Percentiles rank a stretch among this genome's conserved stretches.
These are phyloP conservation scores for Sarcophaga rosellei DNA, from an alignment of 2,888 invertebrate genomes.

Conservation along the genomic window DNA sequence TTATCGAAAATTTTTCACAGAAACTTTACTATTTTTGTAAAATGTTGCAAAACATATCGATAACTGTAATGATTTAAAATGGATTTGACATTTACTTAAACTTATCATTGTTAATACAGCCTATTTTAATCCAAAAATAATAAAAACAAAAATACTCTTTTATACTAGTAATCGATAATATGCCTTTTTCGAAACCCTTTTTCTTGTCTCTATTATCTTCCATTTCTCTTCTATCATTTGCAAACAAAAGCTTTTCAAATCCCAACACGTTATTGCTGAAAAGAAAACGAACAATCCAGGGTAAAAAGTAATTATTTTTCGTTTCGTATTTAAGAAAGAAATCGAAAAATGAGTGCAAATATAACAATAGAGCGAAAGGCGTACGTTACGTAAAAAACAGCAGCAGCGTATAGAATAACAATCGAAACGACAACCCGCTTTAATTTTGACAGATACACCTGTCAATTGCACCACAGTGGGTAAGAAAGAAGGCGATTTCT, in stretches of 20 bases:
- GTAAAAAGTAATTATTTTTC: slow-evolving; percentile 54
- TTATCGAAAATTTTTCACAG: neutral
- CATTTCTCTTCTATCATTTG: neutral
- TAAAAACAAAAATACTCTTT: neutral
- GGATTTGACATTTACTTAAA: too few species aligned
- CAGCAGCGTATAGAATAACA: slow-evolving; percentile 41
- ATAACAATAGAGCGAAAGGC: slow-evolving; percentile 54
- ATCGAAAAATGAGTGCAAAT: neutral
- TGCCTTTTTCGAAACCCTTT: slow-evolving; percentile 28
- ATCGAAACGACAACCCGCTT: slow-evolving; percentile 61
- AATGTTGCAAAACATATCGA: too few species aligned
- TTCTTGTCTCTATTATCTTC: neutral
- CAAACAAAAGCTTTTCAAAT: slow-evolving; percentile 20
- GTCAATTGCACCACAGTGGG: slow-evolving; percentile 74
- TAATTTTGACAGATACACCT: slow-evolving; percentile 72
- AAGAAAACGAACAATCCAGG: neutral
- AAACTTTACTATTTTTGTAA: neutral
- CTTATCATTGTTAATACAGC: neutral
- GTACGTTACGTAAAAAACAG: slow-evolving; percentile 45
- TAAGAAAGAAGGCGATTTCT: slow-evolving; percentile 43
- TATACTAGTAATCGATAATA: neutral
- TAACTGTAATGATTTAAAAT: too few species aligned
- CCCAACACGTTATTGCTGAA: slow-evolving; percentile 32
- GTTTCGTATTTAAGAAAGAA: slow-evolving; percentile 17
- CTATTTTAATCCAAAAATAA: neutral